phyloP scores from a whole-genome alignment of 1,140 invertebrate genomes.

The Aphidius gifuensis region DNA sequence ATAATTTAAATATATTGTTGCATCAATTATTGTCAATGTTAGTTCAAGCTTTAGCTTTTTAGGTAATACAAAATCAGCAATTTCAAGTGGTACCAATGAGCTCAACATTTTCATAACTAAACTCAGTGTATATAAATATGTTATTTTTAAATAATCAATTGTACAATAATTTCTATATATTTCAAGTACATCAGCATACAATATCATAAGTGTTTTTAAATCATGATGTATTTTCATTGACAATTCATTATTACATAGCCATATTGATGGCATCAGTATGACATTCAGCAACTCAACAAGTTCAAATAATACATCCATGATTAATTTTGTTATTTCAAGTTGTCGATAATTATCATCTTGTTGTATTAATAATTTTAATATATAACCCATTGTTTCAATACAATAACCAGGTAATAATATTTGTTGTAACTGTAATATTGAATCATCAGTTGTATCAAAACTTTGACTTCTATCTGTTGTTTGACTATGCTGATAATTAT shows the following conservation, averaged over 20 bases:
- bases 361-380: constrained; percentile 41
- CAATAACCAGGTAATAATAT: constrained; percentile 55
- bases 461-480: constrained; percentile 38
- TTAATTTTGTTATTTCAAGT: constrained; percentile 35
- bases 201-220: constrained; percentile 37
- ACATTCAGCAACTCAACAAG: constrained; percentile 38
- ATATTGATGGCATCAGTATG: constrained; percentile 43
- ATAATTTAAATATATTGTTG: constrained; percentile 44
- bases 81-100: constrained; percentile 42
- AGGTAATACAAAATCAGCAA: constrained; percentile 40
- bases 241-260: constrained; percentile 39
- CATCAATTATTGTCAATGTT: constrained; percentile 38
- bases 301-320: constrained; percentile 40
- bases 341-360: constrained; percentile 32
- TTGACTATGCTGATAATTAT: constrained; percentile 25
- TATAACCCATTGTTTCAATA: constrained; percentile 49
- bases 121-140: constrained; percentile 39
- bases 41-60: constrained; percentile 39
- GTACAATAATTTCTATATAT: constrained; percentile 35
- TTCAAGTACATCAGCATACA: constrained; percentile 41
- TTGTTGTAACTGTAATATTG: constrained; percentile 50
- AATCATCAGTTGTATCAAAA: constrained; percentile 41
- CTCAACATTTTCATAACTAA: constrained; percentile 39
- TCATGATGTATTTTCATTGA: constrained; percentile 40
- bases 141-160: constrained; percentile 40